A percentile compares a stretch with the other conserved stretches of the same genome.
These are phyloP conservation scores for Drosophila truncata DNA, from an alignment of 1,140 invertebrate species.

Conservation along the genomic window DNA sequence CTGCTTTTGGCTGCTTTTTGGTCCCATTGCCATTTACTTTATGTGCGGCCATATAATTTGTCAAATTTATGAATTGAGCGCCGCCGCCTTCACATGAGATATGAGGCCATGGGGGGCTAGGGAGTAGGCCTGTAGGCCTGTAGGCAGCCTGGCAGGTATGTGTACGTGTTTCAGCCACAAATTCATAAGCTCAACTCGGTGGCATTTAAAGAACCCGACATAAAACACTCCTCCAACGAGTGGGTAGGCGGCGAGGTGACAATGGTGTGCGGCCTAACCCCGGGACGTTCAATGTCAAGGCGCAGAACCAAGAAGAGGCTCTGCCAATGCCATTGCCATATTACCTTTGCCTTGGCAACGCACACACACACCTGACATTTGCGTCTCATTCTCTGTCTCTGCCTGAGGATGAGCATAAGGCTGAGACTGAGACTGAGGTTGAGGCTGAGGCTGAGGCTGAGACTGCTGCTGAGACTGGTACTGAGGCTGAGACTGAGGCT, in stretches of 20 bases:
- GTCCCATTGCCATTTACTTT: slow-evolving; percentile 60
- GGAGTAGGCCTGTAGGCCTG: slow-evolving; percentile 1
- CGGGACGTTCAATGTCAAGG: slow-evolving; percentile 73
- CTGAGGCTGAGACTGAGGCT: not conserved
- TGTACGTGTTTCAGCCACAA: slow-evolving; percentile 63
- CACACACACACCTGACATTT: slow-evolving; percentile 70
- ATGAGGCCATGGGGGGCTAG: slow-evolving; percentile 1
- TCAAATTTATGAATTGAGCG: slow-evolving; percentile 63
- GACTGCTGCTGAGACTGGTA: not conserved
- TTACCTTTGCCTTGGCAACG: slow-evolving; percentile 31
- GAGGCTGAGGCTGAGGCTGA: slow-evolving; percentile 1
- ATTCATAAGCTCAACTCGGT: slow-evolving; percentile 62
- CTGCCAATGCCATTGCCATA: slow-evolving; percentile 42
- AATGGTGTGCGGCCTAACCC: slow-evolving; percentile 53
- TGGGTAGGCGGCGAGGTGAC: slow-evolving; percentile 40
- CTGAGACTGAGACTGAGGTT: slow-evolving; percentile 1
- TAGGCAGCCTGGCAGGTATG: slow-evolving; percentile 29
- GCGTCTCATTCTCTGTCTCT: slow-evolving; percentile 31
- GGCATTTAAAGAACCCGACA: slow-evolving; percentile 67
- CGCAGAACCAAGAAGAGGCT: slow-evolving; percentile 45
- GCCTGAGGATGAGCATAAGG: slow-evolving; percentile 40
- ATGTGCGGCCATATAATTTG: slow-evolving; percentile 67
- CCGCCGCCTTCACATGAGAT: slow-evolving; percentile 44
- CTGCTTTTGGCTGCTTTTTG: slow-evolving; percentile 56
- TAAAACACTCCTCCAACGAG: slow-evolving; percentile 44